These are phyloP conservation scores for Mastacembelus armatus DNA, from an alignment of 2,797 vertebrate genomes.

Conservation along the genomic window DNA sequence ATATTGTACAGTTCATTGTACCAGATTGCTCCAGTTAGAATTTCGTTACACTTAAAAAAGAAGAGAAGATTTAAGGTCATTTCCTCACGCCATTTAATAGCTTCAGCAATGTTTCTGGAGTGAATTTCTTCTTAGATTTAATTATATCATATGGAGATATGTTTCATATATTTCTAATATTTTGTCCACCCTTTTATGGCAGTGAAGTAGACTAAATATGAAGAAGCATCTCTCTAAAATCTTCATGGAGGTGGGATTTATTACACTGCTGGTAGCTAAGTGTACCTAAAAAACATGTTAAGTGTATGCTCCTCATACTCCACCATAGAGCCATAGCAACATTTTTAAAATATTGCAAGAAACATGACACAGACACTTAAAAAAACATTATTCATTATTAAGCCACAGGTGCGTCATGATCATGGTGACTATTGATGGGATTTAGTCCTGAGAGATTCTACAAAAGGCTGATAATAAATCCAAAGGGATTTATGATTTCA, in stretches of 20 bases:
- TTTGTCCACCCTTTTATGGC: background rate
- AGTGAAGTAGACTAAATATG: background rate
- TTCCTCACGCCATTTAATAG: background rate
- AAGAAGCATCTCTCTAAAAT: background rate
- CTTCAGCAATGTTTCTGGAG: background rate
- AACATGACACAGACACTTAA: conserved; percentile 20
- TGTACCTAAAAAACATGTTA: background rate
- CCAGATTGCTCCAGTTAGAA: background rate
- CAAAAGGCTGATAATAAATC: conserved; percentile 44
- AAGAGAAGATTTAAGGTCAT: background rate
- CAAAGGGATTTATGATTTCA: conserved; percentile 40
- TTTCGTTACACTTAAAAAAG: background rate
- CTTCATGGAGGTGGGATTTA: background rate
- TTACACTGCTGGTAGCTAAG: background rate
- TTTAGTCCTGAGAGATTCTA: conserved; percentile 38
- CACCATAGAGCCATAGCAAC: background rate
- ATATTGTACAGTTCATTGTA: background rate
- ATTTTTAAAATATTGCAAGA: conserved; percentile 19
- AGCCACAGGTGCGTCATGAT: conserved; percentile 45
- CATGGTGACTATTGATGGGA: conserved; percentile 23
- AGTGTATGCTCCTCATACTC: conserved; percentile 9
- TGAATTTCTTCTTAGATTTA: background rate
- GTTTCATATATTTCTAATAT: background rate
- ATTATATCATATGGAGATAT: background rate
- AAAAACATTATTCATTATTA: conserved; percentile 28